phyloP scores from a whole-genome alignment of 37 sponge, comb jelly and placozoan genomes.

The Beroe forskalii region DNA sequence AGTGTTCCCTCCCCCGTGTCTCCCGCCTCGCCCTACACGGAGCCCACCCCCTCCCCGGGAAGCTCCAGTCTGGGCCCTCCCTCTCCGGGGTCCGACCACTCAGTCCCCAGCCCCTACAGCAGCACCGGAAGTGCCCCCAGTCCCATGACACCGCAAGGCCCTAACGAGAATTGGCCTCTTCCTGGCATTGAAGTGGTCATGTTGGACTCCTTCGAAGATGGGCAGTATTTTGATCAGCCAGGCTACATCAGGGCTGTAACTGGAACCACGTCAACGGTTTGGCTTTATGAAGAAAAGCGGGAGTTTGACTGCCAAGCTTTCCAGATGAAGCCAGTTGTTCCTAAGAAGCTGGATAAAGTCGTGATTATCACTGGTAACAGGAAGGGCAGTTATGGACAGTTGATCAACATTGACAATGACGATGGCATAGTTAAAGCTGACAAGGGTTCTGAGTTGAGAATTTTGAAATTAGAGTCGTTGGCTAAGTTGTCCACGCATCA shows the following conservation, averaged over 20 bases:
- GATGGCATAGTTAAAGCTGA: slow-evolving; percentile 91
- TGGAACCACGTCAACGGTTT: slow-evolving; percentile 74
- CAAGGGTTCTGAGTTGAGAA: slow-evolving; percentile 76
- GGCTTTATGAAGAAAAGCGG: slow-evolving; percentile 75
- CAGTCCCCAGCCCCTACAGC: slow-evolving; percentile 61
- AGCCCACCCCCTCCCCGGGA: slow-evolving; percentile 48
- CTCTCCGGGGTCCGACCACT: slow-evolving; percentile 53
- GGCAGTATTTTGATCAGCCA: slow-evolving; percentile 44
- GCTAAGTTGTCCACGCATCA: slow-evolving; percentile 71
- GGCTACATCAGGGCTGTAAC: slow-evolving; percentile 58
- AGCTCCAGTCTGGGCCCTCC: slow-evolving; percentile 28
- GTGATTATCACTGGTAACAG: slow-evolving; percentile 72
- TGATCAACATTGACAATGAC: slow-evolving; percentile 90
- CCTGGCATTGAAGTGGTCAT: slow-evolving; percentile 59
- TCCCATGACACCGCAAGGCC: slow-evolving; percentile 26
- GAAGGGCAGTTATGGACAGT: slow-evolving; percentile 73
- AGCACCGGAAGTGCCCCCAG: slow-evolving; percentile 4
- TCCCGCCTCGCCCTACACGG: slow-evolving; percentile 59
- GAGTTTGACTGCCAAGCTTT: slow-evolving; percentile 82
- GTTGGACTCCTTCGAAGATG: slow-evolving; percentile 53
- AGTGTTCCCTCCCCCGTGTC: slow-evolving; percentile 26
- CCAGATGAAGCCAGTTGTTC: slow-evolving; percentile 73
- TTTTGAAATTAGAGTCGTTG: slow-evolving; percentile 76
- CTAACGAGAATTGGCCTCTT: slow-evolving; percentile 53
- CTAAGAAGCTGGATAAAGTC: slow-evolving; percentile 83